Evolutionary conservation across 2,113 vertebrate genomes (phyloP), one percentile per base, ranked within the genome.

Genomic region (Chionomys nivalis): DNA sequence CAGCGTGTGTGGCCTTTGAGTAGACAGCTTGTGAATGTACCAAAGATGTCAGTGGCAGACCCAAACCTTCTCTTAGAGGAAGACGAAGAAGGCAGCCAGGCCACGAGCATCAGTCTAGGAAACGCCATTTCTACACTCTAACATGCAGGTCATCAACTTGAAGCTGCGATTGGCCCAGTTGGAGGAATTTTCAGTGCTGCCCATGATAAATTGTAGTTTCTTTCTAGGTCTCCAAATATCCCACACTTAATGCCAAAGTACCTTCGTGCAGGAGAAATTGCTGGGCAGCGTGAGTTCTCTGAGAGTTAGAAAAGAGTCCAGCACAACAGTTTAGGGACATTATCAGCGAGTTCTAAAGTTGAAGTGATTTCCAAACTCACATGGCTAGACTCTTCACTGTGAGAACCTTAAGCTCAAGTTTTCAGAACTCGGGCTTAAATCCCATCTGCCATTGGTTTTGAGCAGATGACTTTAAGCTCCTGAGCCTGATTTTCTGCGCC

Each of bases 401-500:
- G 47, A 93, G 12, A 93, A 47, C 28, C 28, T 39, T 70, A 52
- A 85, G 72, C 52, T 93, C 21, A 13, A 76, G 8, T 61, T 73
- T 79, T 81, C 31, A 58, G 70, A 94, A 88, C 19, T 39, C 16
- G 55, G 26, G 14, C 87, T 65, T 85, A 65, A 94, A 7, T 85
- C 17, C 14, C 49, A 87, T 77, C 26, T 92, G 36, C 28, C 65
- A 52, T 75, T 83, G 75, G 81, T 79, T 85, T 87, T 6, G 9
- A 52, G 52, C 26, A 52, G 31, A 55, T 42, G 11, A 92, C 58
- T 87, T 87, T 75, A 87, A 83, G 5, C 7, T 7, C 58, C 23
- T 75, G 36, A 94, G 16, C 31, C 58, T 79, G 86, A 55, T 89
- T 89, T 95, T 83, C n/a, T 49, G 92, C 49, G 17, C 31, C 19